Base-by-base conservation (phyloP, 2,113 vertebrate species). In the Tetrao urogallus region DNA sequence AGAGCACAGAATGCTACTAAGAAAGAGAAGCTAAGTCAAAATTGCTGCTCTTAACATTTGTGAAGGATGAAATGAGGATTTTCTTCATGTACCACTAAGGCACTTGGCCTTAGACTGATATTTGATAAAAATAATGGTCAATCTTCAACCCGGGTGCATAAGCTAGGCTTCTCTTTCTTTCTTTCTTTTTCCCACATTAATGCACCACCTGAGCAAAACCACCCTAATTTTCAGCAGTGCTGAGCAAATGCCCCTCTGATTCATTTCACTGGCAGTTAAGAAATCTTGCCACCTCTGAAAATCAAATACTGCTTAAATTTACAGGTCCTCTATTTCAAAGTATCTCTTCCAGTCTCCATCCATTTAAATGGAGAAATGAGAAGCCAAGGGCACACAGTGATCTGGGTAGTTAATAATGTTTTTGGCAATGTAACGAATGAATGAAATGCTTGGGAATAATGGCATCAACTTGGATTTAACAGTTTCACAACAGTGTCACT, bases 351-450 rank as follows among this genome's bases (percentile, higher is more conserved):
- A 64, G 66, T 58, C 66, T 89, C 57, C 38, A 60, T 67, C 54
- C 84, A 57, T 80, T 86, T 88, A 86, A 92, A 70, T 24, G 32
- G 82, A 81, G 63, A 92, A 86, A 80, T 20, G 40, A 2, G 3
- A 92, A 94, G 50, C 82, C 78, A 95, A 95, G 79, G 79, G 45
- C 85, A 92, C 19, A 36, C 0, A 1, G 82, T 73, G 85, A 85
- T 94, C 88, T 88, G 71, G 64, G 82, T 75, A 82, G 82, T 92
- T 94, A 94, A 87, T 93, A 76, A 89, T 36, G 75, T 15, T 82
- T 76, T 70, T 91, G 75, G n/a, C 7, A 3, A 70, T 32, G 58
- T 66, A 80, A 89, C 60, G 73, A 66, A 94, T 91, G 71, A 82
- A 42, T 77, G 20, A 88, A 95, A 77, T 5, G 1, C 67, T 70